Conservation (phyloP, 2,797 vertebrate genomes). For the Aplochiton taeniatus region DNA sequence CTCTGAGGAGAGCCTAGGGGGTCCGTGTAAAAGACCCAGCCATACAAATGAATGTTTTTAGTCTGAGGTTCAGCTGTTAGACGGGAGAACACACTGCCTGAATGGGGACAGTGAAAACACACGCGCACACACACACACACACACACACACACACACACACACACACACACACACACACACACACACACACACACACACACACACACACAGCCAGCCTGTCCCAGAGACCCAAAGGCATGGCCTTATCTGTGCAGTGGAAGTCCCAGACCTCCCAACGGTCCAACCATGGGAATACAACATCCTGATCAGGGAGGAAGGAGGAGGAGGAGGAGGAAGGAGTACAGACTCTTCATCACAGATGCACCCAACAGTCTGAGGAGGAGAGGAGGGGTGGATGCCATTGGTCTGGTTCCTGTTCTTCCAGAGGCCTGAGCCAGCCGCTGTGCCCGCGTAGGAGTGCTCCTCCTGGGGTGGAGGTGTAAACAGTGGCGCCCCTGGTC, state of each 20-base stretch:
- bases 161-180: not conserved
- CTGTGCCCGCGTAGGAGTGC: too few species aligned
- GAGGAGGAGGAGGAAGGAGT: conserved; percentile 23
- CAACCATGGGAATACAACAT: too few species aligned
- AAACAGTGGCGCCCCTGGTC: not conserved
- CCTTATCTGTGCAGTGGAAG: not conserved
- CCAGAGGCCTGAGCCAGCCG: too few species aligned
- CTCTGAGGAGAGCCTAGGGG: conserved; percentile 54
- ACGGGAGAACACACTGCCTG: too few species aligned
- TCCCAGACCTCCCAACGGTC: too few species aligned
- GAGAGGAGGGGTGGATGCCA: conserved; percentile 15
- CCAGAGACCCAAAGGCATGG: not conserved
- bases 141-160: not conserved
- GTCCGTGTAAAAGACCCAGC: too few species aligned
- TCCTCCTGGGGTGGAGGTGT: not conserved
- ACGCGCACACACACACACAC: conserved; percentile 1
- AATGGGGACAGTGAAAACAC: too few species aligned
- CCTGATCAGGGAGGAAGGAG: conserved; percentile 23
- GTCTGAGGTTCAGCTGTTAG: too few species aligned
- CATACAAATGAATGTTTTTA: conserved; percentile 45
- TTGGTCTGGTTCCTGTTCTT: too few species aligned
- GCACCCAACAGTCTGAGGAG: too few species aligned
- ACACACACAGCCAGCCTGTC: not conserved
- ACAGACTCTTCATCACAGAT: too few species aligned
- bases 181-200: not conserved